Percentiles rank a stretch among this genome's conserved stretches.
These are phyloP conservation scores for Cryptoleucopteryx plumbea DNA, from an alignment of 2,113 vertebrate species.

Conservation along the genomic window DNA sequence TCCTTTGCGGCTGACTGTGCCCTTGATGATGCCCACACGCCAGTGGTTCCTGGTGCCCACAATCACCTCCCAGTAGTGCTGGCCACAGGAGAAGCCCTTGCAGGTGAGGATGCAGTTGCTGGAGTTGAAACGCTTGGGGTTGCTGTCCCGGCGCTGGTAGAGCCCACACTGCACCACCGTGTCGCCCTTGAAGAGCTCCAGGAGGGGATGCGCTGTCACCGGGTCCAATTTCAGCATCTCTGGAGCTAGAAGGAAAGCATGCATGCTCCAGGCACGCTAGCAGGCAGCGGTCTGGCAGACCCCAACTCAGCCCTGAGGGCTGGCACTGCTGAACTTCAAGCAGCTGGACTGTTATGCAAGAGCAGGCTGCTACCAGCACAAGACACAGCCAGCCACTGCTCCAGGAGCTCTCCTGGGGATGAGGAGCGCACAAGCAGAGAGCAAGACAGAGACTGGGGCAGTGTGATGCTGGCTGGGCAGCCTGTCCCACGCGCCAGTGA, in stretches of 20 bases:
- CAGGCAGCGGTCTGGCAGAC: neutral
- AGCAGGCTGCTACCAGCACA: neutral
- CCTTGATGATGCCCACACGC: conserved; percentile 81
- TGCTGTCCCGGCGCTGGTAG: conserved; percentile 70
- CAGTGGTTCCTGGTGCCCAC: conserved; percentile 82
- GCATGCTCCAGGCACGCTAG: neutral
- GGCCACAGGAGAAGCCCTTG: conserved; percentile 81
- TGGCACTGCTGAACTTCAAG: neutral
- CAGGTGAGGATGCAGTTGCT: conserved; percentile 80
- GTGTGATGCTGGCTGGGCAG: accelerated
- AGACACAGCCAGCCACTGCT: neutral
- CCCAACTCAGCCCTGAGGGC: neutral
- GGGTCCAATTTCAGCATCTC: conserved; percentile 81
- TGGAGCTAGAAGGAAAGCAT: conserved; percentile 58
- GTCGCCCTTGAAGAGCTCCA: conserved; percentile 77
- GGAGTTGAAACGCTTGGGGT: conserved; percentile 78
- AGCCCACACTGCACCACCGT: conserved; percentile 75
- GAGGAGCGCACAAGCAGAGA: neutral
- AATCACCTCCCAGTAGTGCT: conserved; percentile 86
- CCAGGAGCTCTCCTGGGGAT: neutral
- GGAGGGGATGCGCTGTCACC: conserved; percentile 77
- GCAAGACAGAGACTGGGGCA: neutral
- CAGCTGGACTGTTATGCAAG: neutral
- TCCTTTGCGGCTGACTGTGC: conserved; percentile 75
- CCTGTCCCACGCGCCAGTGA: accelerated